phyloP scores from a whole-genome alignment of 2,888 invertebrate genomes.

The Proisotoma minuta region DNA sequence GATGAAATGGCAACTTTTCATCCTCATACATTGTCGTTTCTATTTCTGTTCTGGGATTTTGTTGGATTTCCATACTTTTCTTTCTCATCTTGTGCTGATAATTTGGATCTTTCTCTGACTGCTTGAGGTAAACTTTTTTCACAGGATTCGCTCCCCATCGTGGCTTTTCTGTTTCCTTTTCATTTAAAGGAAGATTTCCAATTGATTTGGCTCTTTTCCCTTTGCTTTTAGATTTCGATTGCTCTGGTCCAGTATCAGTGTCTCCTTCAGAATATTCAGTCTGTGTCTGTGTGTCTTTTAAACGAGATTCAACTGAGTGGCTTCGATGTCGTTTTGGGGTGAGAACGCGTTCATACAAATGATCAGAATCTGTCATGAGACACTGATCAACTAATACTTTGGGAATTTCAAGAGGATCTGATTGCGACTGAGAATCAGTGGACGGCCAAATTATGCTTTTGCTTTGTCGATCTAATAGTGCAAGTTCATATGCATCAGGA shows the following conservation, averaged over 20 bases:
- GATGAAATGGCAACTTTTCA: constrained; percentile 1
- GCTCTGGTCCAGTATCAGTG: neutral
- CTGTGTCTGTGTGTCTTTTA: constrained; percentile 42
- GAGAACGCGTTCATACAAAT: constrained; percentile 21
- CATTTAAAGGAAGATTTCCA: neutral
- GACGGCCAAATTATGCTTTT: no score
- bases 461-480: no score
- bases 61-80: no score
- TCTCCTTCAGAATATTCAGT: constrained; percentile 33
- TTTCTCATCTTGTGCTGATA: constrained; percentile 54
- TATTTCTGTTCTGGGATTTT: no score
- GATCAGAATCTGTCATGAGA: constrained; percentile 35
- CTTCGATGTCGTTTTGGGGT: constrained; percentile 31
- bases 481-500: constrained; percentile 12
- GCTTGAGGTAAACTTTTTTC: constrained; percentile 76
- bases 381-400: constrained; percentile 30
- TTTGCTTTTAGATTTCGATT: neutral
- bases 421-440: no score
- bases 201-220: neutral
- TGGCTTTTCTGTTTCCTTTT: constrained; percentile 49
- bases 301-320: constrained; percentile 24
- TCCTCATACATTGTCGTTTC: neutral
- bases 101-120: constrained; percentile 83
- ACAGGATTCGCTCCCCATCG: constrained; percentile 57
- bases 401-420: no score